Percentiles rank a stretch among this genome's conserved stretches.
These are phyloP conservation scores for Spisula solida DNA, from an alignment of 2,888 invertebrate genomes.

Conservation along the genomic window DNA sequence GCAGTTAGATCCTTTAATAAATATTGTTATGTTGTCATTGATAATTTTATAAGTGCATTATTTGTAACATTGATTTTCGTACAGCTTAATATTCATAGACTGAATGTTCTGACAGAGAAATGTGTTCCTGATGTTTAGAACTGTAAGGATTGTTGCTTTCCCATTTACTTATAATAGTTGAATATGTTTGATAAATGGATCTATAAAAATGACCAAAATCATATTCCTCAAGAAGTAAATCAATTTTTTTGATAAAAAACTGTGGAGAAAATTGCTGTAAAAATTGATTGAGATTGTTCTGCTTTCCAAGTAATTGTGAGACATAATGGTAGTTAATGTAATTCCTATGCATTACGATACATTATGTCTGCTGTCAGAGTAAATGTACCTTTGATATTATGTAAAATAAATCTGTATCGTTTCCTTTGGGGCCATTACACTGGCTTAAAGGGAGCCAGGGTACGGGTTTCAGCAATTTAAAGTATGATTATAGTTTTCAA, in stretches of 20 bases:
- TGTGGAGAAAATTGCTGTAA: not conserved
- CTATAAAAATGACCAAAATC: not conserved
- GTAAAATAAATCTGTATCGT: no score
- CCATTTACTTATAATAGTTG: not conserved
- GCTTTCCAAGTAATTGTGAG: slow-evolving; percentile 3
- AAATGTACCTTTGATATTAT: no score
- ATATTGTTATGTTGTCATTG: not conserved
- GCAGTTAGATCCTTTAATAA: not conserved
- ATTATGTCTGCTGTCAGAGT: not conserved
- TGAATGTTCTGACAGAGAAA: no score
- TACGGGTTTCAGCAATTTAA: no score
- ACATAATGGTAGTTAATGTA: not conserved
- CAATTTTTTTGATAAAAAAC: not conserved
- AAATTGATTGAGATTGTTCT: not conserved
- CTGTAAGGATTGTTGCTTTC: no score
- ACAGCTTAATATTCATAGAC: no score
- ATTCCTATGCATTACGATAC: not conserved
- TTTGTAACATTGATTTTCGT: no score
- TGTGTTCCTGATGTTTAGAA: no score
- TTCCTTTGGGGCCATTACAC: no score
- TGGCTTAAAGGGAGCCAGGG: no score
- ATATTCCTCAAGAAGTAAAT: not conserved
- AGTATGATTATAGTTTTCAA: no score
- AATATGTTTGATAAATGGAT: not conserved
- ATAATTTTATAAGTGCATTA: no score